Evolutionary conservation across 2,888 invertebrate genomes (phyloP), one percentile per base, ranked within the genome.

Genomic region (Notodonta dromedarius): DNA sequence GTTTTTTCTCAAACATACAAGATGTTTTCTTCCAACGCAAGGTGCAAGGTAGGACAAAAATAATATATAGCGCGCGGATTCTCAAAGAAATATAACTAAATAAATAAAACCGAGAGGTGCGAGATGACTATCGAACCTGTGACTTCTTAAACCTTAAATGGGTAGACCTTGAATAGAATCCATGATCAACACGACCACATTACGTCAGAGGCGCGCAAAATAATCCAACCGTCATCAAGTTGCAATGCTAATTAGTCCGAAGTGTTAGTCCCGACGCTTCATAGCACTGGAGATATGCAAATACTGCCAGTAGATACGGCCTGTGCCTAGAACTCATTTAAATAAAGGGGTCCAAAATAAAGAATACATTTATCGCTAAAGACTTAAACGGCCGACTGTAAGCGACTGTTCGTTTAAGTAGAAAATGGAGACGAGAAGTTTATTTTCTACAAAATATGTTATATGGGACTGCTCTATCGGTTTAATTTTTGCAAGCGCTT

Each of bases 241-340:
- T 11, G 55, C 56, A 12, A 56, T 12, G 56, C 56, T 44, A 56
- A 56, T 56, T 56, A 56, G 56, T 56, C 54, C 16, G 12, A 44
- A 16, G 56, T 24, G 56, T 44, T 12, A 6, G 13, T 24, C 12
- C 11, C 44, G 5, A 55, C 55, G 55, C 55, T 40, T 55, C 55
- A 40, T 3, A 6, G 32, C 24, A 16, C 52, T n/a, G 13, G 7
- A 32, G 52, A 52, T 55, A 55, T 55, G 55, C 55, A 55, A 55
- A 55, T 55, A 24, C 40, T 14, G 14, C 24, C 4, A 40, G 5
- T 46, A 32, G 55, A 55, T 55, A 40, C 39, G 9, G n/a, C 40
- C 55, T 39, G 8, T 16, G 51, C 4, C 55, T 42, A 42, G 39
- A 24, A 8, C 56, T 56, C 56, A 16, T 56, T 55, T 55, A 16